Base-by-base conservation (phyloP, 2,888 invertebrate genomes). In the Rambutsinella grinnellia region DNA sequence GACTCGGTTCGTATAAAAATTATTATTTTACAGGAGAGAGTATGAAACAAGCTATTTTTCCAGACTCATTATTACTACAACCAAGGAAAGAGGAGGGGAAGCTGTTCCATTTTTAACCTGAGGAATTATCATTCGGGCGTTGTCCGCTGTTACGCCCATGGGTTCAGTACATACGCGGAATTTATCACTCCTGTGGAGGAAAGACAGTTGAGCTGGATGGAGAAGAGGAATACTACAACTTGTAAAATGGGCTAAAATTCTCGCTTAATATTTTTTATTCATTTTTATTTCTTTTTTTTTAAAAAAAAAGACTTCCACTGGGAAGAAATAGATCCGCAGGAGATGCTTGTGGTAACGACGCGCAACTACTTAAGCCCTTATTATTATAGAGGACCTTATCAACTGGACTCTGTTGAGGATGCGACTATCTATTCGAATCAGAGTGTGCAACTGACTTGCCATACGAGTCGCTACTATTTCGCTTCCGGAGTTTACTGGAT, bases 221-320 rank as follows among this genome's bases (percentile, higher is more conserved):
- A 17, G 19, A 67, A 68, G 17, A 54, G 67, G 36, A 76, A 68
- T 26, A 56, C 68, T 6, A 76, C 67, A 19, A 76, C 69, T n/a
- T 76, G 76, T 76, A 69, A 36, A 36, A 36, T 13, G 36, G 13
- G 36, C 13, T 13, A 36, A 13, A 5, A 36, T 8, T 36, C 36
- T 8, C 6, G 13, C 5, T 36, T 13, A 36, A 36, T 36, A 13
- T 36, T 36, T 36, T 58, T 1, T 10, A n/a, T 27, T 36, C n/a
- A 44, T 24, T 6, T 15, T n/a, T n/a, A n/a, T n/a, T n/a, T n/a
- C n/a, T n/a, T n/a, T n/a, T n/a, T n/a, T n/a, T n/a, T n/a, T n/a
- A n/a, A n/a, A n/a, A n/a, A n/a, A n/a, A n/a, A n/a, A 82, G 82
- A 76, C 72, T 78, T 79, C 23, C 75, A 61, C 27, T 82, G 82